Evolutionary conservation across 1,140 invertebrate species (phyloP).

Genomic region (Stenopsyche tienmushanensis): DNA sequence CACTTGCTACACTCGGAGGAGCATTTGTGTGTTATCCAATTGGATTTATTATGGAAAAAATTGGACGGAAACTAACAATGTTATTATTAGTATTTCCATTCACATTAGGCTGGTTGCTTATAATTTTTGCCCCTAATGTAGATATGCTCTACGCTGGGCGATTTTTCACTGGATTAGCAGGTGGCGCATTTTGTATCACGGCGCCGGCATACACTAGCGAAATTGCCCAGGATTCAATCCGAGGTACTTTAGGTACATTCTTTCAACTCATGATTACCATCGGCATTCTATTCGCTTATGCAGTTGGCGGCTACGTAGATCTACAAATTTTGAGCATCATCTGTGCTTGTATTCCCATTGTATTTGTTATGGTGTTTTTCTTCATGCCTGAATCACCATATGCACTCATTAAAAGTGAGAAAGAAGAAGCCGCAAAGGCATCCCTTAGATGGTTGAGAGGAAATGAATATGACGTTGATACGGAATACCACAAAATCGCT

Average conservation of each 20-base stretch:
- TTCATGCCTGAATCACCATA: slow-evolving; percentile 80
- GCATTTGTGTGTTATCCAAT: slow-evolving; percentile 70
- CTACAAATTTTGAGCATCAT: slow-evolving; percentile 66
- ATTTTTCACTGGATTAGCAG: slow-evolving; percentile 71
- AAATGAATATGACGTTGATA: slow-evolving; percentile 62
- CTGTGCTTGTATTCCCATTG: slow-evolving; percentile 64
- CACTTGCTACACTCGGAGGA: slow-evolving; percentile 70
- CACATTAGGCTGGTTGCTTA: slow-evolving; percentile 71
- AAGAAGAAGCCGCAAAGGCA: slow-evolving; percentile 59
- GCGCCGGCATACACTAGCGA: slow-evolving; percentile 82
- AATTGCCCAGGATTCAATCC: slow-evolving; percentile 74
- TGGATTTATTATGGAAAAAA: slow-evolving; percentile 69
- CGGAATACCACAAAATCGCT: slow-evolving; percentile 60
- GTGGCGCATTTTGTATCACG: slow-evolving; percentile 73
- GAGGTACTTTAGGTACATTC: slow-evolving; percentile 76
- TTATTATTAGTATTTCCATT: slow-evolving; percentile 70
- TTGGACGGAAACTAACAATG: slow-evolving; percentile 76
- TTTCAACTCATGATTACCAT: slow-evolving; percentile 76
- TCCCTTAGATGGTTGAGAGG: slow-evolving; percentile 68
- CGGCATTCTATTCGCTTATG: slow-evolving; percentile 72
- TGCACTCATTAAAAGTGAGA: slow-evolving; percentile 60
- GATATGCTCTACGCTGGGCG: slow-evolving; percentile 71
- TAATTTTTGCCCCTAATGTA: slow-evolving; percentile 68
- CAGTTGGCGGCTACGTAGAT: slow-evolving; percentile 60
- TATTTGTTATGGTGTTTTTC: slow-evolving; percentile 67